A percentile compares a stretch with the other conserved stretches of the same genome.
Evolutionary conservation across 2,113 vertebrate species (phyloP).

Genomic region (Hucho hucho): DNA sequence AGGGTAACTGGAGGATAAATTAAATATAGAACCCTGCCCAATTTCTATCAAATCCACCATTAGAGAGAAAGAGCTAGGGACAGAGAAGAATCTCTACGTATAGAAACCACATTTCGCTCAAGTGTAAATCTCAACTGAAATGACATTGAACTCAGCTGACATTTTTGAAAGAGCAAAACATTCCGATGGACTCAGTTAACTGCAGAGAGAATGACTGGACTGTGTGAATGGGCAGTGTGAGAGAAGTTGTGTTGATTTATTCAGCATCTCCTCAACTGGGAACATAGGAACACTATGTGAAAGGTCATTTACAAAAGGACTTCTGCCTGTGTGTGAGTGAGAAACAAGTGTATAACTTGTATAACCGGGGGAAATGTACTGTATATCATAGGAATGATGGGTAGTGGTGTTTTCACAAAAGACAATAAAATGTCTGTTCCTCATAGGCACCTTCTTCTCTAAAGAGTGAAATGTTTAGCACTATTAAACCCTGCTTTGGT

Average conservation of each 20-base stretch:
- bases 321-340: no score
- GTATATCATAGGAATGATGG: conserved; percentile 23
- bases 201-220: no score
- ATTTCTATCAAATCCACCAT: conserved; percentile 23
- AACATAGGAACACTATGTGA: no score
- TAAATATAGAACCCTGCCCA: conserved; percentile 34
- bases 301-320: no score
- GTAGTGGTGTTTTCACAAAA: conserved; percentile 22
- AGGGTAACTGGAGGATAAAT: conserved; percentile 30
- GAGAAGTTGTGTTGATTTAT: no score
- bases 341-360: no score
- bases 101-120: background rate
- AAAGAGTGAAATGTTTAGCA: conserved; percentile 19
- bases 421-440: conserved; percentile 36
- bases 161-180: background rate
- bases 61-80: background rate
- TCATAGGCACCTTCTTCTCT: conserved; percentile 19
- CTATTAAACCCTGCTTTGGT: conserved; percentile 42
- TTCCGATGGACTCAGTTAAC: no score
- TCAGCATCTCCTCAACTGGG: no score
- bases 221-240: no score
- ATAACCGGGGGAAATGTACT: background rate
- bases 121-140: background rate
- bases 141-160: background rate
- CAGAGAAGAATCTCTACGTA: background rate